Base-by-base conservation (phyloP, 2,797 vertebrate genomes). In the Sebastes diaconus region DNA sequence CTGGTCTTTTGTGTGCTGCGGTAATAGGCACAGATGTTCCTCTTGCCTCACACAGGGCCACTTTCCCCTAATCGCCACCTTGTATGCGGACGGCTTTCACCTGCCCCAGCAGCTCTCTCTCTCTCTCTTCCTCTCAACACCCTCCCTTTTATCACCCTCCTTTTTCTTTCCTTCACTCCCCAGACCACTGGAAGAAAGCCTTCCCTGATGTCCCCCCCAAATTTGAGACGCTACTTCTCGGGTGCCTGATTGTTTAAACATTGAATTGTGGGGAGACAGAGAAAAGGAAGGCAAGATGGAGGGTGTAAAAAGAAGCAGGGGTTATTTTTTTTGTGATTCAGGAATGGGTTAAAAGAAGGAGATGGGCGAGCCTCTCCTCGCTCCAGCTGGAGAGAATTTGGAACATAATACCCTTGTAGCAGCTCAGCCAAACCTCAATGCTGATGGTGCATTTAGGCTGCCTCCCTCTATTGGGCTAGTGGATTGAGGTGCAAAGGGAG, bases 1-100 rank as follows among this genome's bases (percentile, higher is more conserved):
- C 81, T 60, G 72, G 81, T 92, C 95, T 93, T 93, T 95, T 94
- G 93, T 95, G 92, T 91, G 88, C 89, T 88, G 87, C 84, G 55
- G 95, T 95, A 96, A 97, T 90, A 96, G 95, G 95, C 95, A 95
- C 96, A 98, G 97, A 97, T 97, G 97, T 97, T 96, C 86, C 88
- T 90, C 94, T 92, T 89, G 95, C 93, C 95, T 96, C 96, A 93
- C 93, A 95, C 93, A 93, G 95, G 95, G 93, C 83, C 90, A 95
- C 92, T 95, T 95, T 93, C 95, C 91, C 94, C 93, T 96, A 97
- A 97, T 96, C 95, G 95, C 95, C 94, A 95, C 93, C 94, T 95
- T 94, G 92, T 94, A 95, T 94, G 92, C 83, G 87, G 91, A 91
- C 91, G 89, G 81, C 88, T 95, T 95, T 95, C 96, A 97, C 97